These are phyloP conservation scores for Coenonympha glycerion DNA, from an alignment of 2,888 invertebrate species.

Conservation along the genomic window DNA sequence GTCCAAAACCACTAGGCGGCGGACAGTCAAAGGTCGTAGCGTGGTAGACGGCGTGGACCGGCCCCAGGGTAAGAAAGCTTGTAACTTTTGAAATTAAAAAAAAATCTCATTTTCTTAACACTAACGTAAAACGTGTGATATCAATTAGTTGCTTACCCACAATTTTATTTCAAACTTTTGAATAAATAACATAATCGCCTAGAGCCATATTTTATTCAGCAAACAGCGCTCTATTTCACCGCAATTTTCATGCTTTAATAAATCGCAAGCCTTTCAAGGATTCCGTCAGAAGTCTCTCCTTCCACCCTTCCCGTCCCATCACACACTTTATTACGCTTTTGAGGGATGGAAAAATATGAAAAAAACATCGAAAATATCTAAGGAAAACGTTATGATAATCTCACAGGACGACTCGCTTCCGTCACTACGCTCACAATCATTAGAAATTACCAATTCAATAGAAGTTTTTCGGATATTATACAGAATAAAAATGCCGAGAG, in stretches of 20 bases:
- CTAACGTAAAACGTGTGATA: too few relatives aligned
- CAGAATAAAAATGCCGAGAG: too few relatives aligned
- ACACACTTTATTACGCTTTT: constrained; percentile 15
- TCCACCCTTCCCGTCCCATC: constrained; percentile 1
- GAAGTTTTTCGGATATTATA: too few relatives aligned
- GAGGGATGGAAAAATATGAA: constrained; percentile 11
- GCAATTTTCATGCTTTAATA: background rate
- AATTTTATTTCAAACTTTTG: too few relatives aligned
- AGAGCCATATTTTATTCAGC: background rate
- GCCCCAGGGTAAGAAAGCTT: too few relatives aligned
- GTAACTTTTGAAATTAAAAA: too few relatives aligned
- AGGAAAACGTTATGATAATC: constrained; percentile 24
- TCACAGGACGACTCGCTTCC: constrained; percentile 10
- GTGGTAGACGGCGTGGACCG: too few relatives aligned
- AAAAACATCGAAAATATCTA: background rate
- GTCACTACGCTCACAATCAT: background rate
- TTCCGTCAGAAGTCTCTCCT: background rate
- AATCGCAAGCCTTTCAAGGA: constrained; percentile 9
- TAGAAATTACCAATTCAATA: background rate
- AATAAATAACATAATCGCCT: too few relatives aligned
- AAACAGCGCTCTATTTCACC: background rate
- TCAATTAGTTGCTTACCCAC: too few relatives aligned
- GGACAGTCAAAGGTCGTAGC: too few relatives aligned
- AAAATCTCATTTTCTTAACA: too few relatives aligned
- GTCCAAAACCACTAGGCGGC: too few relatives aligned